A percentile compares a stretch with the other conserved stretches of the same genome.
phyloP scores from a whole-genome alignment of 2,797 vertebrate genomes.

The Taeniopygia guttata region DNA sequence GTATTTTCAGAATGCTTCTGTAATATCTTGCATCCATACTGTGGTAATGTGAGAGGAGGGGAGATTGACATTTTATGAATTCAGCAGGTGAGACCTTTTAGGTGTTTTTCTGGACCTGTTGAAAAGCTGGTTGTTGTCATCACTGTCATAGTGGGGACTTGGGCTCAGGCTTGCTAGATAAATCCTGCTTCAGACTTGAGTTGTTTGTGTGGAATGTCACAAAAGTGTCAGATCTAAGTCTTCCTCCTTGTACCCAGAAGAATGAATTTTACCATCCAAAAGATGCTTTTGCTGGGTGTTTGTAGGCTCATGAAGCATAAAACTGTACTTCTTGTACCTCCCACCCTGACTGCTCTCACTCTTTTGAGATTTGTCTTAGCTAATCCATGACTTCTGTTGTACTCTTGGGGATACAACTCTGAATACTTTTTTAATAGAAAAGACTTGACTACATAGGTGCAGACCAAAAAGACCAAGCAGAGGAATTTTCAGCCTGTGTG shows the following conservation, averaged over 20 bases:
- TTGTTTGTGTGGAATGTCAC: neutral
- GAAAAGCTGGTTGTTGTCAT: neutral
- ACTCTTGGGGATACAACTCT: neutral
- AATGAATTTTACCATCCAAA: neutral
- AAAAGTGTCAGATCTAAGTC: neutral
- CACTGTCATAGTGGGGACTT: neutral
- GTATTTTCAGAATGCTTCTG: neutral
- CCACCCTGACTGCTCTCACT: neutral
- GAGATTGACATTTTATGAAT: neutral
- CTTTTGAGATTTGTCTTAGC: neutral
- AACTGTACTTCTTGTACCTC: neutral
- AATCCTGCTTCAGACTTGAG: neutral
- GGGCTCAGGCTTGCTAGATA: neutral
- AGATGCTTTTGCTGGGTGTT: neutral
- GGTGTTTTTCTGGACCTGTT: neutral
- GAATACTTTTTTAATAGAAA: neutral
- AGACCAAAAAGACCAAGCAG: neutral
- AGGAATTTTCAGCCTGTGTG: neutral
- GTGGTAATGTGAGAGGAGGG: neutral
- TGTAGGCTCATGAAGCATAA: neutral
- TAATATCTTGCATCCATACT: neutral
- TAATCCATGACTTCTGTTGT: neutral
- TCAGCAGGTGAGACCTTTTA: neutral
- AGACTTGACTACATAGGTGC: neutral
- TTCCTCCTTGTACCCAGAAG: neutral